Evolutionary conservation across 2,113 vertebrate genomes (phyloP).

Genomic region (Perognathus longimembris): DNA sequence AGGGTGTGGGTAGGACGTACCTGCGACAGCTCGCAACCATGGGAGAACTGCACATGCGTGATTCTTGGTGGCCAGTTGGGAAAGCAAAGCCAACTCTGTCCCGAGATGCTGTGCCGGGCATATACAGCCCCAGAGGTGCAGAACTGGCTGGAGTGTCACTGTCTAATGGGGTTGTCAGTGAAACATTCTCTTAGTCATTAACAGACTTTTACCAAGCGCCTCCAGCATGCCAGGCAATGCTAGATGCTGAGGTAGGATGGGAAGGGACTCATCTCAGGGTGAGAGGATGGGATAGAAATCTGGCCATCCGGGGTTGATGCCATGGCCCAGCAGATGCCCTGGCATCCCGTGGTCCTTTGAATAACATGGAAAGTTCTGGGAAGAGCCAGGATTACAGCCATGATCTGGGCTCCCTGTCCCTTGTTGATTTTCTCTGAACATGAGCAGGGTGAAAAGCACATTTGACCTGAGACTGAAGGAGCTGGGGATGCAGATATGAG

Average conservation of each 20-base stretch:
- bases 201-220: not conserved
- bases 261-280: not conserved
- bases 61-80: not conserved
- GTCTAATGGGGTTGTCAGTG: not conserved
- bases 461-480: not conserved
- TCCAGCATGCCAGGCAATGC: not conserved
- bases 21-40: not conserved
- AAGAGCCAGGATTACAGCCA: not conserved
- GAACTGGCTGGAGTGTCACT: not conserved
- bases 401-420: not conserved
- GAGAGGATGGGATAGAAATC: not conserved
- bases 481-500: not conserved
- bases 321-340: not conserved
- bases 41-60: no score
- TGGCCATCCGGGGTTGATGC: not conserved
- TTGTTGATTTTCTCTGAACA: not conserved
- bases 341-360: not conserved
- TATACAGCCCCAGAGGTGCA: not conserved
- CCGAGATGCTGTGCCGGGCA: not conserved
- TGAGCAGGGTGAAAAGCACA: not conserved
- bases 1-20: no score
- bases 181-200: not conserved
- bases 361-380: not conserved
- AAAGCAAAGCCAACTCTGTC: not conserved
- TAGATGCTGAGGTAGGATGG: not conserved